Evolutionary conservation across 2,888 invertebrate genomes (phyloP), one percentile per base, ranked within the genome.

Genomic region (Slavum lentiscoides): DNA sequence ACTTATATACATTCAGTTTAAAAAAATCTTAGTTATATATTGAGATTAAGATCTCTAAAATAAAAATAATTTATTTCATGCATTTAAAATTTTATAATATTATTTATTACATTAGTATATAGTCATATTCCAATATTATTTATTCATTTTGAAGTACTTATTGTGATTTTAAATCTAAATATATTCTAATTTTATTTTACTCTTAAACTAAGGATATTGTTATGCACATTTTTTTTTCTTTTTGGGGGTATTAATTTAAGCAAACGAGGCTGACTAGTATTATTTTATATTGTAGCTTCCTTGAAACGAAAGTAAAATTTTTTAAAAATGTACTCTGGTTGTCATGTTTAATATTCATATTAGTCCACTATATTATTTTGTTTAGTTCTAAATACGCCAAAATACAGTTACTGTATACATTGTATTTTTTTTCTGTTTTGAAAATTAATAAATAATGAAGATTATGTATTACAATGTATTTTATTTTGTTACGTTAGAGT

Each of bases 181-280:
- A 17, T 17, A 23, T 21, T 68, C 5, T 39, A 43, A 23, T 68
- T 30, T 66, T 66, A 21, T 66, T 37, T 74, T 64, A 8, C 21
- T 11, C 13, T 74, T 1, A 9, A 39, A 8, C 15, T 30, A 5
- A n/a, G 21, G 23, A 15, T 53, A 64, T 66, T 55, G 17, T 67
- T 64, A 17, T 66, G 49, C 15, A 49, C 15, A 49, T 49, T 49
- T 49, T 49, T 49, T 9, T 49, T 49, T 49, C 13, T 43, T 43
- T 43, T 43, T 19, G 59, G 23, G n/a, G n/a, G n/a, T 13, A 21
- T 62, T 74, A 23, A 58, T 66, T 55, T 74, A 55, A 66, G 19
- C 17, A 55, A 66, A 58, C 7, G 74, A 66, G 66, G 66, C 74
- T 74, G 66, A 74, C 2, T 74, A 74, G 74, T 49, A 7, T 73